Conservation (phyloP, 1,140 invertebrate species). For the Apolygus lucorum region DNA sequence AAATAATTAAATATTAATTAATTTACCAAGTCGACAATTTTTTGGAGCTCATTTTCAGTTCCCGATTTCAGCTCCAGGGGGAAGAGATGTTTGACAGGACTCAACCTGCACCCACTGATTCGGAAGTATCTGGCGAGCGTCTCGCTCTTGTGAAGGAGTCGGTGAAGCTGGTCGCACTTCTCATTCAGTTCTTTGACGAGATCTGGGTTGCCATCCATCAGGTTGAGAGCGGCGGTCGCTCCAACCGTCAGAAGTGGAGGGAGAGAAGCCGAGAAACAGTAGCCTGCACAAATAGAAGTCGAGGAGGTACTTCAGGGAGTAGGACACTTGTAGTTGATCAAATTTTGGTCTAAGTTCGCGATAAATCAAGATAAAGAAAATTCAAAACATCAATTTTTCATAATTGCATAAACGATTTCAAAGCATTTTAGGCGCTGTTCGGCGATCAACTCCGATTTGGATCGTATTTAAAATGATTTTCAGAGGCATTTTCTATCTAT, state of each 20-base stretch:
- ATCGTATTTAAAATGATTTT: no score
- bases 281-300: conserved; percentile 57
- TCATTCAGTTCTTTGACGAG: conserved; percentile 50
- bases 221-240: conserved; percentile 66
- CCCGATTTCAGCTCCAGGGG: not conserved
- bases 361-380: no score
- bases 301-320: no score
- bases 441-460: no score
- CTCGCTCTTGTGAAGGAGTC: conserved; percentile 35
- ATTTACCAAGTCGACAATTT: conserved; percentile 26
- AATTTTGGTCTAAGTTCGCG: no score
- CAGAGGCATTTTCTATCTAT: no score
- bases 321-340: no score
- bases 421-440: no score
- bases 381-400: no score
- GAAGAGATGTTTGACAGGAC: conserved; percentile 68
- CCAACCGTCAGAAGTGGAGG: conserved; percentile 84
- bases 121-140: conserved; percentile 43
- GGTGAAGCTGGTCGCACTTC: conserved; percentile 47
- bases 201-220: conserved; percentile 58
- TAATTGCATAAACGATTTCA: no score
- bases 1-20: not conserved
- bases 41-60: conserved; percentile 16
- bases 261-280: conserved; percentile 95
- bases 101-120: conserved; percentile 51